A percentile compares a stretch with the other conserved stretches of the same genome.
These are phyloP conservation scores for Epiblema foenella DNA, from an alignment of 2,888 invertebrate genomes.

Conservation along the genomic window DNA sequence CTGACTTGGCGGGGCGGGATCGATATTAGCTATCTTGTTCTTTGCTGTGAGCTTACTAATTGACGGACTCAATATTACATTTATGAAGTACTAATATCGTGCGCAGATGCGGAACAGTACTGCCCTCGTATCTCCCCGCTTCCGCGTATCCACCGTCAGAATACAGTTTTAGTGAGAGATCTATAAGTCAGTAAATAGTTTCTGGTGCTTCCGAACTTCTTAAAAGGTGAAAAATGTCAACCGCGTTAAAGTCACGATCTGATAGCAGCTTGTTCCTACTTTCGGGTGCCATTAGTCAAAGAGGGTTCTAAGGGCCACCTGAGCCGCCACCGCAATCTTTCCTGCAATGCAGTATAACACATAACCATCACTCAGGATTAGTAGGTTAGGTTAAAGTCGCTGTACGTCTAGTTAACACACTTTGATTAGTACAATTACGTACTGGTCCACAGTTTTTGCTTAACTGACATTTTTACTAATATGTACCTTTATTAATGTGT, in stretches of 20 bases:
- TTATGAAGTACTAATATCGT: too few relatives aligned
- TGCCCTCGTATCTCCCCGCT: too few relatives aligned
- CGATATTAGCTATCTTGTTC: too few relatives aligned
- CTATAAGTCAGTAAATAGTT: background rate
- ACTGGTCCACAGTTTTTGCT: background rate
- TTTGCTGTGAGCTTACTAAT: too few relatives aligned
- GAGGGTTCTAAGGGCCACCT: slow-evolving; percentile 42
- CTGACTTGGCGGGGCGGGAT: too few relatives aligned
- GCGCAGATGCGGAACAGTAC: too few relatives aligned
- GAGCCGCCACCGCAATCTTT: slow-evolving; percentile 43
- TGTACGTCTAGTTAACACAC: background rate
- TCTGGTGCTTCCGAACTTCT: slow-evolving; percentile 7
- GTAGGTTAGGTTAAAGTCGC: slow-evolving; percentile 14
- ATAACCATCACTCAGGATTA: slow-evolving; percentile 42
- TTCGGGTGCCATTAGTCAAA: slow-evolving; percentile 40
- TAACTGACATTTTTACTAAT: too few relatives aligned
- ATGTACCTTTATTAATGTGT: too few relatives aligned
- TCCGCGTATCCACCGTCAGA: too few relatives aligned
- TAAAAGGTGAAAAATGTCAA: slow-evolving; percentile 21
- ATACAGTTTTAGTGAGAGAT: too few relatives aligned
- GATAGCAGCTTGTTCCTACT: slow-evolving; percentile 19
- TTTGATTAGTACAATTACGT: background rate
- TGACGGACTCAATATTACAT: too few relatives aligned
- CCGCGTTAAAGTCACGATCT: slow-evolving; percentile 13
- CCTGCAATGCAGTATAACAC: slow-evolving; percentile 42